Base-by-base conservation (phyloP, 1,140 invertebrate genomes). In the Daktulosphaira vitifoliae region DNA sequence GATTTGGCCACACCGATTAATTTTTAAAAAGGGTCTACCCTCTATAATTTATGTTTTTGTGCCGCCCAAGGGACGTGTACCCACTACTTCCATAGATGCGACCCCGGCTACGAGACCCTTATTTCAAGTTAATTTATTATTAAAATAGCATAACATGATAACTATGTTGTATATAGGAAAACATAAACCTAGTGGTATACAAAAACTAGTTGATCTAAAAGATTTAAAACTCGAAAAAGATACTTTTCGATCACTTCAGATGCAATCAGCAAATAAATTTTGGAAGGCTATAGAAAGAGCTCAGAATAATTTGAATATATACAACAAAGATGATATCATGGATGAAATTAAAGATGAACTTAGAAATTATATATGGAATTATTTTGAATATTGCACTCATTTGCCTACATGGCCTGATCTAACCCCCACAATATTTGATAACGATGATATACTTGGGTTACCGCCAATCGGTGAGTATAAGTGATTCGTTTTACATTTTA, bases 401-500 rank as follows among this genome's bases (percentile, higher is more conserved):
- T 62, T 62, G 15, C 56, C 56, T 1, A 8, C 56, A 8, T 62
- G 56, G 56, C 56, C 56, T 22, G 38, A 62, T 33, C 7, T 25
- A 2, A 62, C 25, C 13, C 56, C 56, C 15, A 29, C 44, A 1
- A 48, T 62, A 25, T 62, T 62, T 7, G 15, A n/a, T 2, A 18
- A 44, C 42, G 23, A 62, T 9, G 11, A 44, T n/a, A 33, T 59
- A 18, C 25, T 59, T 18, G 54, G 54, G 44, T 59, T 48, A n/a
- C 42, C 56, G 0, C 42, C 56, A 7, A 46, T 62, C 26, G 20
- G 56, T 62, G 29, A 44, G 26, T 3, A 22, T 0, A 42, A 2
- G 16, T 15, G n/a, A 33, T 33, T 11, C 29, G 11, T 5, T 33
- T 33, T 6, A 33, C 29, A 11, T 33, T 33, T 33, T 33, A 6